Evolutionary conservation across 2,113 vertebrate genomes (phyloP).

Genomic region (Dipodomys merriami): DNA sequence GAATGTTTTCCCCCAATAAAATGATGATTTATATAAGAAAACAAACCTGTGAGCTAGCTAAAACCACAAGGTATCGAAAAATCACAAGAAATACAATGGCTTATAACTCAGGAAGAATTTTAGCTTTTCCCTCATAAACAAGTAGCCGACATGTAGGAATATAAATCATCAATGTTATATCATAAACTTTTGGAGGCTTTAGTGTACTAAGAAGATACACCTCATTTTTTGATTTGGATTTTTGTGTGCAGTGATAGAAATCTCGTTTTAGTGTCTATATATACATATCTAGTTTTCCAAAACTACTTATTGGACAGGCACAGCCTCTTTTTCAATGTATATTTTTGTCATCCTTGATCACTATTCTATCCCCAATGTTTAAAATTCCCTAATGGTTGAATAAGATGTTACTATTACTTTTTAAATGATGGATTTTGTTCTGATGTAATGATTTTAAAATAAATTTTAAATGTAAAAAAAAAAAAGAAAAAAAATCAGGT

Average conservation of each 20-base stretch:
- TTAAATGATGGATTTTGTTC: no score
- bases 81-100: not conserved
- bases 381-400: no score
- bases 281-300: no score
- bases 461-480: no score
- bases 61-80: not conserved
- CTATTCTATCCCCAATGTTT: no score
- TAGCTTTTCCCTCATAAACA: not conserved
- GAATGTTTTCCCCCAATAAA: conserved; percentile 15
- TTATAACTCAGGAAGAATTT: not conserved
- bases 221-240: not conserved
- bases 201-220: not conserved
- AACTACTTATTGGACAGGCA: no score
- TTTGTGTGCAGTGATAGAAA: not conserved
- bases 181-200: not conserved
- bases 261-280: no score
- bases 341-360: no score
- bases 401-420: no score
- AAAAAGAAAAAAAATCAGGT: no score
- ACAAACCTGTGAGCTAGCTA: not conserved
- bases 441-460: no score
- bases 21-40: not conserved
- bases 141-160: not conserved
- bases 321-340: no score
- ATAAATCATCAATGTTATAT: conserved; percentile 1